Evolutionary conservation across 2,888 invertebrate genomes (phyloP).

Genomic region (Ophion obscuratus): DNA sequence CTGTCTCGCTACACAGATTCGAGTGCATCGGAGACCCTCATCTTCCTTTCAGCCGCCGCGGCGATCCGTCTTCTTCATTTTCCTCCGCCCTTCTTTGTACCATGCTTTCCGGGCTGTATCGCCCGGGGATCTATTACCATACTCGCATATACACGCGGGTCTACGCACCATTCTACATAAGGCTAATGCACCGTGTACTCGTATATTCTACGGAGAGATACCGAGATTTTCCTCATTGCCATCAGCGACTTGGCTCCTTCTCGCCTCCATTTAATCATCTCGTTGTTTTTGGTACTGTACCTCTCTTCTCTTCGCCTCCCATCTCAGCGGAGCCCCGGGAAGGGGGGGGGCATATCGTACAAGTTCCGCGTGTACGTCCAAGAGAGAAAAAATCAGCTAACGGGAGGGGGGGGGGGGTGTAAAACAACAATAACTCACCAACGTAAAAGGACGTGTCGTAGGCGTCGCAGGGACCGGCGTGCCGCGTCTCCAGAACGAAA

Average conservation of each 20-base stretch:
- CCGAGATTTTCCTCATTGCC: slow-evolving; percentile 28
- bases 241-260: slow-evolving; percentile 33
- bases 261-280: slow-evolving; percentile 19
- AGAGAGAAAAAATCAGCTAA: too few relatives aligned
- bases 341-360: too few relatives aligned
- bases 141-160: slow-evolving; percentile 25
- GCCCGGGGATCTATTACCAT: slow-evolving; percentile 56
- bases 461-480: slow-evolving; percentile 87
- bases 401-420: not conserved
- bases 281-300: not conserved
- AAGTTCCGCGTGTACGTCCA: too few relatives aligned
- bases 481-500: slow-evolving; percentile 89
- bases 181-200: slow-evolving; percentile 33
- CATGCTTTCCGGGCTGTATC: slow-evolving; percentile 40
- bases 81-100: slow-evolving; percentile 52
- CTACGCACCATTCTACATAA: slow-evolving; percentile 1
- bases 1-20: slow-evolving; percentile 9
- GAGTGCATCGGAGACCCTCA: slow-evolving; percentile 29
- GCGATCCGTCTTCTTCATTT: slow-evolving; percentile 61
- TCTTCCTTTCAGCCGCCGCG: slow-evolving; percentile 48
- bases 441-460: slow-evolving; percentile 76
- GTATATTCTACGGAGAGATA: slow-evolving; percentile 7
- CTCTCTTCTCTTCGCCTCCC: slow-evolving; percentile 4
- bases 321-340: too few relatives aligned
- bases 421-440: slow-evolving; percentile 61